phyloP scores from a whole-genome alignment of 2,113 vertebrate genomes.

The Mobula birostris region DNA sequence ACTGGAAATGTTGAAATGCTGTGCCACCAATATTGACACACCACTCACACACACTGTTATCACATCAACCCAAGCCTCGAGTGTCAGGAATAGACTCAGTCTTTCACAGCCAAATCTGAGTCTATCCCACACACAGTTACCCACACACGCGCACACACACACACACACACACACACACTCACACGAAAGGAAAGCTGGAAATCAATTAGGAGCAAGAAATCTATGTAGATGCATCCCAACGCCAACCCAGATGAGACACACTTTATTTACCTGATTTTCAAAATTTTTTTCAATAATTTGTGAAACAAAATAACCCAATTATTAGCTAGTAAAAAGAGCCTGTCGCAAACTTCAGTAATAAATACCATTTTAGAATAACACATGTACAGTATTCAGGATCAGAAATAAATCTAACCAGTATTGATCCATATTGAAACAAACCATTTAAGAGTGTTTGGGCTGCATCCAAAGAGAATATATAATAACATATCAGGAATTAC shows the following conservation, averaged over 20 bases:
- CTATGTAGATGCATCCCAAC: not conserved
- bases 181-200: not conserved
- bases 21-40: not conserved
- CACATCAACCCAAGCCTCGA: not conserved
- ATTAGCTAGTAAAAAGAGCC: not conserved
- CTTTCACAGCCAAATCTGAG: not conserved
- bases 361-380: conserved; percentile 27
- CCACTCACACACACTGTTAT: not conserved
- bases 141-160: too few relatives aligned
- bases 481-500: not conserved
- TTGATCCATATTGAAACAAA: not conserved
- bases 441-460: not conserved
- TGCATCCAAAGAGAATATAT: not conserved
- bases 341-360: conserved; percentile 3
- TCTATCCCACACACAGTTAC: not conserved
- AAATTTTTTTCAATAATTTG: not conserved
- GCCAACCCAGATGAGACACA: not conserved
- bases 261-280: not conserved
- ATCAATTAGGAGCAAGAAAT: not conserved
- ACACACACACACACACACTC: too few relatives aligned
- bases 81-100: not conserved
- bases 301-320: not conserved
- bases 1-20: too few relatives aligned
- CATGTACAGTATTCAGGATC: not conserved
- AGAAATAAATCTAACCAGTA: not conserved